Conservation (phyloP, 2,888 invertebrate species). For the Meiosimyza platycephala region DNA sequence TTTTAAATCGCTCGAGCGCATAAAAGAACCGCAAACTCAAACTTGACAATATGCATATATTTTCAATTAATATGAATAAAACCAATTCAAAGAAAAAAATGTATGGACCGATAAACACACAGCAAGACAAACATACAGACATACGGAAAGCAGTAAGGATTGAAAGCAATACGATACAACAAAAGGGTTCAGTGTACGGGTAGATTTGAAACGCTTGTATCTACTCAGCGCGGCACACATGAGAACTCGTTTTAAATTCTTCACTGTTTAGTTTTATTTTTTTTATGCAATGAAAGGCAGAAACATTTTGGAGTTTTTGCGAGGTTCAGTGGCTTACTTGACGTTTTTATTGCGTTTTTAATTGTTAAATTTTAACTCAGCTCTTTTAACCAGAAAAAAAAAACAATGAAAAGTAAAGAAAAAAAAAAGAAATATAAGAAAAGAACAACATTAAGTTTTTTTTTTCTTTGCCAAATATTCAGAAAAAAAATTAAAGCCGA, state of each 20-base stretch:
- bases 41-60: no score
- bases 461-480: background rate
- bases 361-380: background rate
- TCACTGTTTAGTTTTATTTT: background rate
- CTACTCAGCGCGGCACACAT: conserved; percentile 18
- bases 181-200: conserved; percentile 31
- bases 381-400: background rate
- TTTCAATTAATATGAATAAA: no score
- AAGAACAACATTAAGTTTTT: no score
- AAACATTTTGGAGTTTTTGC: conserved; percentile 4
- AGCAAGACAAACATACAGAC: conserved; percentile 5
- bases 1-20: no score
- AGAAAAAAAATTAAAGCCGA: conserved; percentile 37
- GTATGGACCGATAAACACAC: conserved; percentile 4
- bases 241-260: conserved; percentile 29
- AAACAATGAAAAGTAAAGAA: no score
- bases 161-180: conserved; percentile 9
- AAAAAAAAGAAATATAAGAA: no score
- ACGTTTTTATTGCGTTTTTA: background rate
- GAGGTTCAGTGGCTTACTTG: conserved; percentile 7
- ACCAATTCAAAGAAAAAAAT: no score
- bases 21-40: no score
- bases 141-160: conserved; percentile 22
- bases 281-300: background rate
- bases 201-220: conserved; percentile 21